Evolutionary conservation across 2,888 invertebrate genomes (phyloP), one percentile per base, ranked within the genome.

Genomic region (Lydus trimaculatus): DNA sequence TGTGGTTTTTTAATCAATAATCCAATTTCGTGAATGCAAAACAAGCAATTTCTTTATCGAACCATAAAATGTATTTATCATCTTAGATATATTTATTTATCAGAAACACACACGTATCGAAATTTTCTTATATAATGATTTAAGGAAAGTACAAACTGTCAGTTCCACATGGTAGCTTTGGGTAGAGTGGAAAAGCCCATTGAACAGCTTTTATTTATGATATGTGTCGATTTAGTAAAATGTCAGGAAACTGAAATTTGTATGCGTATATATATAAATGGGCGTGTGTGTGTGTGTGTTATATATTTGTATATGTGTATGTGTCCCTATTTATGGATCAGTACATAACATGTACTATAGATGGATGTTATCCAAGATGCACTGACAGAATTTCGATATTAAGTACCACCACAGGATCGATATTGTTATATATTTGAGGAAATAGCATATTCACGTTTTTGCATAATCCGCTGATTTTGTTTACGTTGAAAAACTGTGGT

Each of bases 201-300:
- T 43, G 43, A n/a, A 43, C 17, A 17, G 43, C 43, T n/a, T 43
- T 43, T 43, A 43, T 43, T 43, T 43, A 43, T 43, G 43, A n/a
- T 43, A 43, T 17, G 43, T n/a, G 17, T 43, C 43, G 43, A 43
- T 43, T 43, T 43, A 17, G 43, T 43, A 43, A 0, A 39, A 39
- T n/a, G 39, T n/a, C n/a, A 43, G 43, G 17, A 17, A 43, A n/a
- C 36, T 17, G n/a, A 17, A 17, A 43, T n/a, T 5, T 17, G 43
- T 43, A 15, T 36, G 13, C 13, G 13, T 36, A 5, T 36, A 36
- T 33, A 33, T n/a, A n/a, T n/a, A 39, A 5, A 39, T 39, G 4
- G 3, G 7, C 7, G 7, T 33, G 7, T 33, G 7, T n/a, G n/a
- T n/a, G 8, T n/a, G 17, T 43, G 2, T 36, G 13, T 6, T 28